These are phyloP conservation scores for Zenarchopterus dispar DNA, from an alignment of 2,797 vertebrate genomes.

Conservation along the genomic window DNA sequence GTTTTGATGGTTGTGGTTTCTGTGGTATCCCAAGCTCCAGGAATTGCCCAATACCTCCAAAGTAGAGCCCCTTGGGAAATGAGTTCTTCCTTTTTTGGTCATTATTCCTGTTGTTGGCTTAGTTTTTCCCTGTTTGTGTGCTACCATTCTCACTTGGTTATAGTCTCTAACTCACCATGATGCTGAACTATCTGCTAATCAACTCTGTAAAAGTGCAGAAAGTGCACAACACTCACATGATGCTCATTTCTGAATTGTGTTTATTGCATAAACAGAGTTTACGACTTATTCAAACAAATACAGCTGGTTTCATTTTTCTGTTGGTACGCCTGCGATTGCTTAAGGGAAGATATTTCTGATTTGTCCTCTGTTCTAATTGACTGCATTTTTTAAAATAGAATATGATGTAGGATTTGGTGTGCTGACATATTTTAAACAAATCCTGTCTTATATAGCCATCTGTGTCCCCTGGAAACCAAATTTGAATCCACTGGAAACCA, in stretches of 20 bases:
- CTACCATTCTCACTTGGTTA: constrained; percentile 62
- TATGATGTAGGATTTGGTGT: neutral
- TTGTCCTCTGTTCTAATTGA: constrained; percentile 48
- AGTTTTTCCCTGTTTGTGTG: constrained; percentile 46
- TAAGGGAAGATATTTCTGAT: constrained; percentile 63
- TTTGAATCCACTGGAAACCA: no score
- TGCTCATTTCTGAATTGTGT: constrained; percentile 74
- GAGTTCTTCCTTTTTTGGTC: constrained; percentile 55
- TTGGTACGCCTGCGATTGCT: constrained; percentile 29
- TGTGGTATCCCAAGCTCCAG: constrained; percentile 48
- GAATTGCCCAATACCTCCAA: constrained; percentile 55
- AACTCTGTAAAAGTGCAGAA: constrained; percentile 65
- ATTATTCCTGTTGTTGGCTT: constrained; percentile 58
- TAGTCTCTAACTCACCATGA: constrained; percentile 63
- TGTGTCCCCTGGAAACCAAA: no score
- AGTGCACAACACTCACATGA: constrained; percentile 61
- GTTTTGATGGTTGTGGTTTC: constrained; percentile 60
- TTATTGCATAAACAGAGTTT: constrained; percentile 76
- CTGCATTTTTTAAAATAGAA: constrained; percentile 1
- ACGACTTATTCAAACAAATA: constrained; percentile 66
- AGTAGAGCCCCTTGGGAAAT: constrained; percentile 53
- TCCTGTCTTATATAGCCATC: neutral
- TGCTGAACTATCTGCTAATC: constrained; percentile 70
- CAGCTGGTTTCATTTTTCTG: constrained; percentile 63
- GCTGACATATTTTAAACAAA: neutral